These are phyloP conservation scores for Drosophila seguyi DNA, from an alignment of 1,140 invertebrate species.

Conservation along the genomic window DNA sequence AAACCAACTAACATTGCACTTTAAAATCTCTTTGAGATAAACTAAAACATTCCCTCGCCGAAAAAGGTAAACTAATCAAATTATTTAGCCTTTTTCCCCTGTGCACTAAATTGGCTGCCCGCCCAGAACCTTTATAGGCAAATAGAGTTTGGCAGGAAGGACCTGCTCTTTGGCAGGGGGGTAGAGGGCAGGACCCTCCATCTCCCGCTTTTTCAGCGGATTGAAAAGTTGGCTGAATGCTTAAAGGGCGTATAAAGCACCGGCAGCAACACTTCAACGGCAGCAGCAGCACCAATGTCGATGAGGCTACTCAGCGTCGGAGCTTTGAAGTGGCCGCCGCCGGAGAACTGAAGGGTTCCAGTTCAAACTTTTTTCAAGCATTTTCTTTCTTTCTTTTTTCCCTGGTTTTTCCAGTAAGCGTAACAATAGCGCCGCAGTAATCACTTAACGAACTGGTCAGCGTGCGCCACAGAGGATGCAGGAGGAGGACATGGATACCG, in stretches of 20 bases:
- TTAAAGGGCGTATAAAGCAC: constrained; percentile 49
- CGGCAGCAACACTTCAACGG: constrained; percentile 38
- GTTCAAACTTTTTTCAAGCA: constrained; percentile 24
- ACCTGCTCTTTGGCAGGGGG: not conserved
- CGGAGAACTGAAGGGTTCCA: constrained; percentile 11
- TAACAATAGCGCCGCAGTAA: constrained; percentile 47
- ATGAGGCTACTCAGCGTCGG: constrained; percentile 45
- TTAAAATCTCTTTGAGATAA: not conserved
- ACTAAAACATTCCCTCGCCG: not conserved
- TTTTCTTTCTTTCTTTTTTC: constrained; percentile 16
- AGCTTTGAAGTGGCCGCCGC: constrained; percentile 47
- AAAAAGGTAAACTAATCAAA: constrained; percentile 12
- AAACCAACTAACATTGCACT: too few species aligned
- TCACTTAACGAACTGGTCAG: constrained; percentile 67
- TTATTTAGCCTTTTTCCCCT: constrained; percentile 1
- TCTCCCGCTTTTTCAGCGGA: constrained; percentile 11
- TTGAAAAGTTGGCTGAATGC: constrained; percentile 51
- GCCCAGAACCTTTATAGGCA: constrained; percentile 11
- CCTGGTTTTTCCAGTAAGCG: constrained; percentile 12
- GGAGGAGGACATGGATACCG: constrained; percentile 21
- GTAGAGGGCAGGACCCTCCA: too few species aligned
- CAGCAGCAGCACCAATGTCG: constrained; percentile 41
- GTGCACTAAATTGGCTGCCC: constrained; percentile 19
- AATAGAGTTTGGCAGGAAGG: constrained; percentile 21
- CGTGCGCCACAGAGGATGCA: constrained; percentile 3